phyloP scores from a whole-genome alignment of 2,113 vertebrate species.

The Notothenia rossii region DNA sequence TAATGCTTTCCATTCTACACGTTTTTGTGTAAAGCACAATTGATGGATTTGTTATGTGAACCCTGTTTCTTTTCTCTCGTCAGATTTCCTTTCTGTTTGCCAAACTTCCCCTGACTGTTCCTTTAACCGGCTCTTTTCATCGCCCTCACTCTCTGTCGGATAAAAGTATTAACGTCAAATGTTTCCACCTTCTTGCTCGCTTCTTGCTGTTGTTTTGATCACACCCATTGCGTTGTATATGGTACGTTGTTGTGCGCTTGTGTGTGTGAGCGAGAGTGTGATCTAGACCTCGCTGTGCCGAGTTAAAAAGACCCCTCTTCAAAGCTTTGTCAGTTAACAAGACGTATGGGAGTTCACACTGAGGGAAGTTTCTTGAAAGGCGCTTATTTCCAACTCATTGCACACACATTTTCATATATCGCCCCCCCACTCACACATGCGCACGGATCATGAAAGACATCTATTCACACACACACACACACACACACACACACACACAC shows the following conservation, averaged over 20 bases:
- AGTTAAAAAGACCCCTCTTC: constrained; percentile 56
- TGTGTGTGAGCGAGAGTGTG: not conserved
- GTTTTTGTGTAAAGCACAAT: not conserved
- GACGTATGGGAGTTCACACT: constrained; percentile 55
- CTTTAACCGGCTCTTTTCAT: not conserved
- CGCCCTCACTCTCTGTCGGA: constrained; percentile 9
- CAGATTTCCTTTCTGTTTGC: not conserved
- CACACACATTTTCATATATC: constrained; percentile 35
- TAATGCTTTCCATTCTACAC: not conserved
- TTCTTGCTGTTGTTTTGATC: constrained; percentile 39
- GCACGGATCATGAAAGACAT: constrained; percentile 42
- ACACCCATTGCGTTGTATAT: constrained; percentile 8
- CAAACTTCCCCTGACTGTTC: not conserved
- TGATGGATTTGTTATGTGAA: not conserved
- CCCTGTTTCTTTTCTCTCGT: not conserved
- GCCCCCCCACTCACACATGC: not conserved
- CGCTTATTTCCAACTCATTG: constrained; percentile 61
- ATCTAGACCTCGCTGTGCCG: constrained; percentile 13
- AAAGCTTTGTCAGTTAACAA: constrained; percentile 70
- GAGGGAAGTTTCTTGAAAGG: constrained; percentile 61
- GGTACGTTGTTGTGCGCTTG: not conserved
- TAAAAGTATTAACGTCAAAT: constrained; percentile 30
- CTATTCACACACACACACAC: not conserved
- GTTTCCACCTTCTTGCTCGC: constrained; percentile 17
- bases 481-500: no score